Evolutionary conservation across 1,140 invertebrate species (phyloP).

Genomic region (Pachypeltis micranthus): DNA sequence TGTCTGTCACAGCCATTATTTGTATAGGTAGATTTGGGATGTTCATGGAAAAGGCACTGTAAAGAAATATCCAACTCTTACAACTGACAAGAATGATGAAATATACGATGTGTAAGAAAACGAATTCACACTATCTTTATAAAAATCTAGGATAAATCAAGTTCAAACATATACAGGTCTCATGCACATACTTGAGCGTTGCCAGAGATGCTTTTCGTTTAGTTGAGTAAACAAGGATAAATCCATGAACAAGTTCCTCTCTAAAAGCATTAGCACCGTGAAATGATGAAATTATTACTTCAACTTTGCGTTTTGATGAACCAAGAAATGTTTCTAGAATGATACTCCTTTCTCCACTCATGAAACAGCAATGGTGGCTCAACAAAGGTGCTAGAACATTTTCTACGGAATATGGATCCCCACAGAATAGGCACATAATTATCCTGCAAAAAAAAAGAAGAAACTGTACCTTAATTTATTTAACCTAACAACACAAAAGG

Average conservation of each 20-base stretch:
- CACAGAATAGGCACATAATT: conserved; percentile 91
- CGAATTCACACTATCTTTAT: no score
- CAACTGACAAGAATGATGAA: no score
- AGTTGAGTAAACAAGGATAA: conserved; percentile 89
- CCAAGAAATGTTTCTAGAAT: conserved; percentile 84
- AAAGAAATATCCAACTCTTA: no score
- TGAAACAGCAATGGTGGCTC: conserved; percentile 73
- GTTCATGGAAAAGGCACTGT: conserved; percentile 83
- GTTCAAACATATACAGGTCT: no score
- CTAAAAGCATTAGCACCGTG: conserved; percentile 85
- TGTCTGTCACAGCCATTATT: conserved; percentile 86
- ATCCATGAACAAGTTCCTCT: conserved; percentile 88
- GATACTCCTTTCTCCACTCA: conserved; percentile 75
- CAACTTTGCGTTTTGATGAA: conserved; percentile 75
- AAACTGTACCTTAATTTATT: no score
- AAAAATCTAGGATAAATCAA: no score
- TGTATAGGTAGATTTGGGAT: conserved; percentile 90
- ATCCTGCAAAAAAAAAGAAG: conserved; percentile 52
- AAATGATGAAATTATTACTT: conserved; percentile 90
- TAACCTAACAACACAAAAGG: no score
- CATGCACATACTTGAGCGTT: conserved; percentile 76
- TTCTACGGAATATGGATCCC: conserved; percentile 84
- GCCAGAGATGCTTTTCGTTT: conserved; percentile 89
- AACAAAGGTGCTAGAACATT: conserved; percentile 79
- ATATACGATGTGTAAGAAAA: background rate